These are phyloP conservation scores for Tetrapedia diversipes DNA, from an alignment of 2,888 invertebrate genomes.

Conservation along the genomic window DNA sequence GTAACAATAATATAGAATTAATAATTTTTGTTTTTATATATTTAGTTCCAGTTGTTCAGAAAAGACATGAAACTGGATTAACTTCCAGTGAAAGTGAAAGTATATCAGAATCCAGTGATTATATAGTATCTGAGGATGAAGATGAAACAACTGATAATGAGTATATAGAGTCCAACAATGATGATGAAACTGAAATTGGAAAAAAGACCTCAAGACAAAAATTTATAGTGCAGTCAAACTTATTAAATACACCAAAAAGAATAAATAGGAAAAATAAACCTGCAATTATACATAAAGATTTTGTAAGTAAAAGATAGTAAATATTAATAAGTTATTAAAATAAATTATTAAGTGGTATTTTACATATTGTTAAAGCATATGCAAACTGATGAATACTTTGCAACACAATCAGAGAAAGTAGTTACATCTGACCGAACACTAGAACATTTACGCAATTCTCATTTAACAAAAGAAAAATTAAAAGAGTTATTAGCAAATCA, in stretches of 20 bases:
- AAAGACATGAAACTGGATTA: constrained; percentile 29
- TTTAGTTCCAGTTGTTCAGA: neutral
- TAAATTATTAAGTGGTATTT: constrained; percentile 12
- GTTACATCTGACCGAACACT: constrained; percentile 92
- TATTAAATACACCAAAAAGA: constrained; percentile 59
- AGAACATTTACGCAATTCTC: constrained; percentile 89
- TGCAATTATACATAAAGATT: constrained; percentile 70
- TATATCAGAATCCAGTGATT: constrained; percentile 73
- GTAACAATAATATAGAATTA: neutral
- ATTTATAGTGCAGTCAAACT: constrained; percentile 24
- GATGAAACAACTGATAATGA: constrained; percentile 43
- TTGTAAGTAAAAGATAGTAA: constrained; percentile 67
- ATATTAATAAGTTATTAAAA: constrained; percentile 9
- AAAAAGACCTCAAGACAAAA: constrained; percentile 27
- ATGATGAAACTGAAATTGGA: constrained; percentile 14
- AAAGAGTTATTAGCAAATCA: constrained; percentile 85
- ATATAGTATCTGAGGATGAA: constrained; percentile 68
- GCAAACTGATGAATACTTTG: constrained; percentile 80
- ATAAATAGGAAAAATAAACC: constrained; percentile 58
- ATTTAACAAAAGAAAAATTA: constrained; percentile 87
- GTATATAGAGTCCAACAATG: constrained; percentile 14
- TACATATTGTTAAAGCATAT: constrained; percentile 67
- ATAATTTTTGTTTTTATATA: constrained; percentile 20
- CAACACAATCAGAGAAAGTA: constrained; percentile 79
- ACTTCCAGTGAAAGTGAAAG: constrained; percentile 74